Evolutionary conservation across 53 echinoderm and acorn worm species (phyloP), one percentile per base, ranked within the genome.

Genomic region (Actinopyga echinites): DNA sequence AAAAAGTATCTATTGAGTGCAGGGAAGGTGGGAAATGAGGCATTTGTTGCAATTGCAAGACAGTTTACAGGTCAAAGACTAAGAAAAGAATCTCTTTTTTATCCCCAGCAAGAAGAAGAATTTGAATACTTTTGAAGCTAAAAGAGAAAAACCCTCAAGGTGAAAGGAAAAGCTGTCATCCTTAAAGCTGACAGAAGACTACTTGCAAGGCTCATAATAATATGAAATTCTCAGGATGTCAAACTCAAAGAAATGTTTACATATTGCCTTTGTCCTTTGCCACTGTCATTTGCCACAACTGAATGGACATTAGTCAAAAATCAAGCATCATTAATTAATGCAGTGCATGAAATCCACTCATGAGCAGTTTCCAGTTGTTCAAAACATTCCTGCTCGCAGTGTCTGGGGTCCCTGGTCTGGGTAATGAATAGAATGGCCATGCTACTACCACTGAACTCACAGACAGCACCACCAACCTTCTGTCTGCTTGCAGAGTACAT

Each of bases 341-440:
- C 85, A 91, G 43, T 30, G 44, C 35, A 10, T 91, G 21, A 63
- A 87, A 36, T 43, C 79, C 17, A 8, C 38, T 33, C 66, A 30
- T 33, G 78, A 83, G 5, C 6, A 13, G 3, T 7, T 45, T 42
- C 24, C 62, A 20, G 10, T 82, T 21, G 56, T 56, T 26, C 52
- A 63, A 1, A 31, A 63, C 1, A 68, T 58, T 35, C 68, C 85
- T 10, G 28, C 52, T 17, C 43, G 73, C 19, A 83, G 83, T 69
- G 80, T 59, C 1, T 57, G 38, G 91, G n/a, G n/a, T n/a, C n/a
- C n/a, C n/a, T n/a, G n/a, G 80, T 59, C 1, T 57, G 38, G 91
- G 42, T 91, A 4, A 68, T 87, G 1, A 87, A 87, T 91, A 87
- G 87, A 0, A 88, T 91, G 91, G 91, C 82, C 21, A 54, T 88